phyloP scores from a whole-genome alignment of 2,797 vertebrate genomes.

The Iguana delicatissima region DNA sequence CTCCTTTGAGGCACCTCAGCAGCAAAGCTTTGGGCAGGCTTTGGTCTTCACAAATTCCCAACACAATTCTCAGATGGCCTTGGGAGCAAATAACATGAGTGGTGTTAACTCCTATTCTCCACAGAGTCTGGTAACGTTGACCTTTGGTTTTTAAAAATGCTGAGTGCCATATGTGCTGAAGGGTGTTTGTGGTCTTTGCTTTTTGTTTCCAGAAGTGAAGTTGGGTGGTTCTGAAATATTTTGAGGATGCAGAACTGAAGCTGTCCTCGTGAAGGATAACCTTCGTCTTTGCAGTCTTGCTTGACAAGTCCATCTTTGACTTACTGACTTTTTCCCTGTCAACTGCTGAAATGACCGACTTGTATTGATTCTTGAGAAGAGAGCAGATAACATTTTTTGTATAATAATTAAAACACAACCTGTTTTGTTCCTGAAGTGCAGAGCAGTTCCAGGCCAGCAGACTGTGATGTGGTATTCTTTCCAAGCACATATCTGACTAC shows the following conservation, averaged over 20 bases:
- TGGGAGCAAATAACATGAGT: slow-evolving; percentile 80
- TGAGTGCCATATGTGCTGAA: neutral
- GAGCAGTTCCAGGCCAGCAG: slow-evolving; percentile 45
- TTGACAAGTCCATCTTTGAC: neutral
- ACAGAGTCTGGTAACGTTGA: slow-evolving; percentile 89
- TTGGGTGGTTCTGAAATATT: neutral
- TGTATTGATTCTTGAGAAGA: slow-evolving; percentile 33
- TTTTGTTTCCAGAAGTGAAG: slow-evolving; percentile 20
- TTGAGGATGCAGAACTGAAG: too few species aligned
- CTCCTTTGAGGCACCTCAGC: slow-evolving; percentile 84
- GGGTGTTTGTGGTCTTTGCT: neutral
- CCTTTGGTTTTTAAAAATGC: slow-evolving; percentile 9
- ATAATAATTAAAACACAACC: slow-evolving; percentile 38
- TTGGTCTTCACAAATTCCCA: slow-evolving; percentile 97
- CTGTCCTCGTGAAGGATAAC: neutral
- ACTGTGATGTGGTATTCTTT: slow-evolving; percentile 68
- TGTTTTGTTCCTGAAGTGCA: neutral
- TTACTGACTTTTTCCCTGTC: slow-evolving; percentile 1
- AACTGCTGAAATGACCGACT: neutral
- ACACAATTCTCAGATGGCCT: slow-evolving; percentile 83
- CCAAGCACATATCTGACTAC: slow-evolving; percentile 72
- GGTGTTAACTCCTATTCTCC: slow-evolving; percentile 89
- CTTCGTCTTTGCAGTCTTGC: neutral
- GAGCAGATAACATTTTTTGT: neutral
- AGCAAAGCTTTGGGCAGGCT: slow-evolving; percentile 90